These are phyloP conservation scores for Cinclus mexicanus DNA, from an alignment of 2,113 vertebrate species.

Conservation along the genomic window DNA sequence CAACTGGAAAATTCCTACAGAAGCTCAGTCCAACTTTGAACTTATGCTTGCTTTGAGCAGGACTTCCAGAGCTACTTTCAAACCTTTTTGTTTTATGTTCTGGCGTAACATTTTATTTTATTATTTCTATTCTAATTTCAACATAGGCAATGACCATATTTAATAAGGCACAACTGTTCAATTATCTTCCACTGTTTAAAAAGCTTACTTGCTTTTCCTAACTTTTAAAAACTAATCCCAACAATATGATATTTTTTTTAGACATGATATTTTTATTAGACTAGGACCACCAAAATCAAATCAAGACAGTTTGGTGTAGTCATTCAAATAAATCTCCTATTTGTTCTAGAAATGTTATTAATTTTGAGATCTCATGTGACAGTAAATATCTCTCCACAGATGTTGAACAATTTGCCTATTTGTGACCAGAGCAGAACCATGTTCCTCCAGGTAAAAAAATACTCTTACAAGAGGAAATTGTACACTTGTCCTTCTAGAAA, in stretches of 20 bases:
- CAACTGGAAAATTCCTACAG: background rate
- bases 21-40: background rate
- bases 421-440: background rate
- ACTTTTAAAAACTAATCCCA: background rate
- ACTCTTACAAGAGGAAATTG: background rate
- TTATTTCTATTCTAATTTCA: background rate
- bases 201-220: background rate
- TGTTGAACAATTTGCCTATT: background rate
- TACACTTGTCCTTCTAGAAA: background rate
- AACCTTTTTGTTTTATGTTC: background rate
- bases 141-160: background rate
- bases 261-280: background rate
- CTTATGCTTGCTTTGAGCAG: background rate
- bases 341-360: background rate
- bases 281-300: background rate
- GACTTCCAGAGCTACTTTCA: background rate
- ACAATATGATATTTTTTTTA: background rate
- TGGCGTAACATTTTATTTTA: background rate
- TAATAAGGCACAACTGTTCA: background rate
- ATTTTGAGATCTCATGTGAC: background rate
- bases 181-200: background rate
- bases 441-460: background rate
- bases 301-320: background rate
- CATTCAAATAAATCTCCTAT: background rate
- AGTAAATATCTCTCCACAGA: background rate